Evolutionary conservation across 2,888 invertebrate genomes (phyloP).

Genomic region (Volucella zonaria): DNA sequence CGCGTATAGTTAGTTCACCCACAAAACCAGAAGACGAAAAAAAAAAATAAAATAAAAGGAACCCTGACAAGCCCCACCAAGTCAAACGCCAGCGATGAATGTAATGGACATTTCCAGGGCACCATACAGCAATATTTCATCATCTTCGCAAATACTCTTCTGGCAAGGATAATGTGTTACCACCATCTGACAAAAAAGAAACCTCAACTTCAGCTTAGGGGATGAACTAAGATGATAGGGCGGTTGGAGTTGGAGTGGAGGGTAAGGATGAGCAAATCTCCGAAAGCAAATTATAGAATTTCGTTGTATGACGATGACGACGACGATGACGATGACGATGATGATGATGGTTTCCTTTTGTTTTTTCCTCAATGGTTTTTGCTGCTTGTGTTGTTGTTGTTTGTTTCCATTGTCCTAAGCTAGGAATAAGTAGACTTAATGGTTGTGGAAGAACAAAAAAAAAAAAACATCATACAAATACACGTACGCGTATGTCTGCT

Average conservation of each 20-base stretch:
- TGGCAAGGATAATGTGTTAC: slow-evolving; percentile 53
- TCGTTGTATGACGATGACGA: slow-evolving; percentile 39
- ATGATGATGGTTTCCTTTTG: slow-evolving; percentile 33
- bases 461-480: not conserved
- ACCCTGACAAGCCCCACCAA: slow-evolving; percentile 21
- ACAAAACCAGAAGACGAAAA: slow-evolving; percentile 10
- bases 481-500: slow-evolving; percentile 4
- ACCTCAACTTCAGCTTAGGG: not conserved
- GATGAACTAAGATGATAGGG: not conserved
- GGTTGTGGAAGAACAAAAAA: slow-evolving; percentile 46
- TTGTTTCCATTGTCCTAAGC: slow-evolving; percentile 44
- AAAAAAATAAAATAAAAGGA: not conserved
- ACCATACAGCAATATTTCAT: slow-evolving; percentile 66
- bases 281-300: slow-evolving; percentile 63
- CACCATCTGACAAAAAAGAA: slow-evolving; percentile 28
- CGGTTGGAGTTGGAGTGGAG: not conserved
- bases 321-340: not conserved
- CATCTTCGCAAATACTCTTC: slow-evolving; percentile 62
- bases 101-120: slow-evolving; percentile 64
- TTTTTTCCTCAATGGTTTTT: slow-evolving; percentile 19
- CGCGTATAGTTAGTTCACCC: not conserved
- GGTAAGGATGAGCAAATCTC: slow-evolving; percentile 22
- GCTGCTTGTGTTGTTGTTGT: slow-evolving; percentile 9
- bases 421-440: slow-evolving; percentile 54
- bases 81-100: slow-evolving; percentile 60